Conservation (phyloP, 2,797 vertebrate species). For the Nannoperca australis region DNA sequence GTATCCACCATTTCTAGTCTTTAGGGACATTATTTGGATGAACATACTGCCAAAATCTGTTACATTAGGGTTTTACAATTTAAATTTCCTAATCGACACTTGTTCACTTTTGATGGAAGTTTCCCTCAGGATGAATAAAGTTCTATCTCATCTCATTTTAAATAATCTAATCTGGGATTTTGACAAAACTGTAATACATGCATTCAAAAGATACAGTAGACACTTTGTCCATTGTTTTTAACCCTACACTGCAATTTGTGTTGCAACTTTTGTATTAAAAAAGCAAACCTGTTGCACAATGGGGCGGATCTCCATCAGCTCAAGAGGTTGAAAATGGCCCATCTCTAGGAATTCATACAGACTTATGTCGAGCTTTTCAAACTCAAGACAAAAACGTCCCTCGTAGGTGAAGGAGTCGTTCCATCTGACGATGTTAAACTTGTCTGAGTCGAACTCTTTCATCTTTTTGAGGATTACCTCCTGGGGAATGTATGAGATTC, state of each 20-base stretch:
- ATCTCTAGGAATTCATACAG: background rate
- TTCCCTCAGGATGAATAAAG: no score
- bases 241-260: background rate
- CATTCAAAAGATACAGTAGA: background rate
- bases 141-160: no score
- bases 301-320: background rate
- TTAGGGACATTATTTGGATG: background rate
- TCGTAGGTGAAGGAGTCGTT: background rate
- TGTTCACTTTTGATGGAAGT: background rate
- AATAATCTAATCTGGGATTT: background rate
- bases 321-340: accelerated
- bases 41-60: background rate
- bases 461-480: background rate
- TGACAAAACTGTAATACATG: background rate
- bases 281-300: constrained; percentile 9
- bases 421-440: constrained; percentile 7
- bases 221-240: no score
- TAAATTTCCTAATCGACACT: background rate
- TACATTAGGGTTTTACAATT: background rate
- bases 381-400: constrained; percentile 1
- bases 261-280: background rate
- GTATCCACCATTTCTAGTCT: background rate
- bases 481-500: background rate
- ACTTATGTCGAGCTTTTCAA: constrained; percentile 15
- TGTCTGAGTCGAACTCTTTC: background rate